A percentile compares a stretch with the other conserved stretches of the same genome.
Evolutionary conservation across 2,797 vertebrate species (phyloP).

Genomic region (Chloroceryle amazona): DNA sequence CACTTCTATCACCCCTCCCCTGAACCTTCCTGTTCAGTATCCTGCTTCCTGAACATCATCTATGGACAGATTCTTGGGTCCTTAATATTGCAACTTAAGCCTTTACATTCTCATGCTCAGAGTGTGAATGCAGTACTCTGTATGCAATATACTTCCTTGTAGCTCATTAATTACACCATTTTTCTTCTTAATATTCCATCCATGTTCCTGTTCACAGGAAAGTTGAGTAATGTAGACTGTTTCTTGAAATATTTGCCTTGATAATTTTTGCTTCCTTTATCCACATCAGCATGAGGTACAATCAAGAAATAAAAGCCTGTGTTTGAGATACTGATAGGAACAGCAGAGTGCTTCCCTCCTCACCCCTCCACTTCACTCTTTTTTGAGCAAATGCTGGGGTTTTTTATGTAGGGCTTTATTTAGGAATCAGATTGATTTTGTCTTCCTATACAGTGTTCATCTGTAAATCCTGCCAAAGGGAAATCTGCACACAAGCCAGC

Average conservation of each 20-base stretch:
- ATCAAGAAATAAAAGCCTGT: slow-evolving; percentile 55
- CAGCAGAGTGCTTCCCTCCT: neutral
- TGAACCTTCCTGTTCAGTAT: rapidly evolving
- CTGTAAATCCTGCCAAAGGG: neutral
- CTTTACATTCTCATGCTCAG: neutral
- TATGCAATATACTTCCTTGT: slow-evolving; percentile 34
- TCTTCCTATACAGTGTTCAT: neutral
- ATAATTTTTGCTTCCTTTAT: slow-evolving; percentile 58
- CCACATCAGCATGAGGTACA: neutral
- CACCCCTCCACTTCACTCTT: neutral
- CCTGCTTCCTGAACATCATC: neutral
- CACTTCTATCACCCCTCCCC: neutral
- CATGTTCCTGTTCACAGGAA: slow-evolving; percentile 61
- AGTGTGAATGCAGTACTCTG: slow-evolving; percentile 29
- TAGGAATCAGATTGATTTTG: slow-evolving; percentile 27
- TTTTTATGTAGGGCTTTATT: neutral
- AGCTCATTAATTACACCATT: slow-evolving; percentile 65
- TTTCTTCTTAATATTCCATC: slow-evolving; percentile 70
- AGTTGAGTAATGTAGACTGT: slow-evolving; percentile 65
- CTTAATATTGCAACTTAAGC: neutral
- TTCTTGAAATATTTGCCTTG: slow-evolving; percentile 54
- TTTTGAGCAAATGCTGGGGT: neutral
- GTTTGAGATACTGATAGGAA: slow-evolving; percentile 12
- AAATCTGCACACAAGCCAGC: neutral
- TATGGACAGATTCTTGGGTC: neutral